Base-by-base conservation (phyloP, 2,113 vertebrate genomes). In the Colinus virginianus region DNA sequence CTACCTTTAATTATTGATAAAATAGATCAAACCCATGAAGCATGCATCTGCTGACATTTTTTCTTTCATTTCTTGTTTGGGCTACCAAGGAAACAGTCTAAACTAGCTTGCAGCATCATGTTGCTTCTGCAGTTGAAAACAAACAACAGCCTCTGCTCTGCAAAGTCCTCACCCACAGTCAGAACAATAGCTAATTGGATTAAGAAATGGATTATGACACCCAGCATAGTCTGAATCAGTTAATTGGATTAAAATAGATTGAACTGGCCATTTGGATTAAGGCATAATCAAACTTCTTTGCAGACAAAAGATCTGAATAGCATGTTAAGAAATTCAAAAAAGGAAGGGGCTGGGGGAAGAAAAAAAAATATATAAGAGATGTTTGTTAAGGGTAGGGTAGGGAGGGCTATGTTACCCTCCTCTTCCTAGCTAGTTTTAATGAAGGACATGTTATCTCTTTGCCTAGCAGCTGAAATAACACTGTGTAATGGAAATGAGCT, bases 141-240 rank as follows among this genome's bases (percentile, higher is more conserved):
- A 92, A 90, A 87, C 76, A 96, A 46, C 74, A 78, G 63, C 22
- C 15, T 70, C 78, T 7, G 2, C 81, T 92, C 42, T 36, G 64
- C 59, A 55, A 68, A 90, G 56, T 84, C 70, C 78, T 94, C 81
- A 85, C 63, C 75, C 89, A 1, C 78, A 85, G 75, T 91, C 90
- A 48, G 88, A 67, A 42, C 91, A 90, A 95, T 80, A 95, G 92
- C 70, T 97, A 97, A 98, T 97, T 96, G 96, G 95, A 97, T 97
- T 96, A 97, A 97, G 91, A 96, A 88, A 87, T 93, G 95, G 96
- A 95, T 95, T 97, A 88, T 94, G 96, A 96, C 96, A 96, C 93
- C 81, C 84, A 87, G 90, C 86, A 90, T 93, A 94, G 97, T 94
- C 90, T 87, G 90, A 89, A 77, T 94, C 46, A 4, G 53, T 90